A percentile compares a stretch with the other conserved stretches of the same genome.
phyloP scores from a whole-genome alignment of 2,888 invertebrate species.

The Blastobasis adustella region DNA sequence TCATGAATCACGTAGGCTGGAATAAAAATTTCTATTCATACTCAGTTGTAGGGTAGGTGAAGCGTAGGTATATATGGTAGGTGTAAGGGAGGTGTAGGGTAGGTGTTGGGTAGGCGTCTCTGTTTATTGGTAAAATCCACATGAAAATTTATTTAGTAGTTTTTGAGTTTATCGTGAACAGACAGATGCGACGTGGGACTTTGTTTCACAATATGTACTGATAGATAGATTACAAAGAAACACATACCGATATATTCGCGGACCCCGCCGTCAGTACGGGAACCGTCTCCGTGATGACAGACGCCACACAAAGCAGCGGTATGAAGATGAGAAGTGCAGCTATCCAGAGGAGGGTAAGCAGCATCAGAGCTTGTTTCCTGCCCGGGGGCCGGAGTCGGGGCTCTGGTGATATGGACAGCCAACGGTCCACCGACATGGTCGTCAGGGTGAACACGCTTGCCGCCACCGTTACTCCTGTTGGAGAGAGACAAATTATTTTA shows the following conservation, averaged over 20 bases:
- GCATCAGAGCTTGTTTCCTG: conserved; percentile 76
- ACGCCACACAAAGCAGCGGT: conserved; percentile 75
- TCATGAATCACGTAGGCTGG: no score
- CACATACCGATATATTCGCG: conserved; percentile 52
- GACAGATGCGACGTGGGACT: no score
- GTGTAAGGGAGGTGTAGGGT: no score
- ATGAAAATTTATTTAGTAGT: no score
- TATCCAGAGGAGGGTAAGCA: conserved; percentile 79
- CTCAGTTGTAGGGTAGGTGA: no score
- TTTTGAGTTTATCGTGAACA: no score
- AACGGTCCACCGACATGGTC: conserved; percentile 86
- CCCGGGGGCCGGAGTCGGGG: conserved; percentile 77
- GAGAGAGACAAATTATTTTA: no score
- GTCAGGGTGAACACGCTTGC: conserved; percentile 86
- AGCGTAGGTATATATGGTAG: no score
- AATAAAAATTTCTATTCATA: no score
- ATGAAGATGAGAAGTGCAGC: conserved; percentile 79
- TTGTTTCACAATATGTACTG: no score
- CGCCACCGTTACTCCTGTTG: conserved; percentile 81
- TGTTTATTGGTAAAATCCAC: no score
- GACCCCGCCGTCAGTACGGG: conserved; percentile 49
- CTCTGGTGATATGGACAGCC: conserved; percentile 80
- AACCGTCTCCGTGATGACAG: conserved; percentile 48
- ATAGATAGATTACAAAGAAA: background rate
- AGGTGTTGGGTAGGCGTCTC: no score